Percentiles rank a stretch among this genome's conserved stretches.
phyloP scores from a whole-genome alignment of 2,888 invertebrate species.

The Cheilosia urbana region DNA sequence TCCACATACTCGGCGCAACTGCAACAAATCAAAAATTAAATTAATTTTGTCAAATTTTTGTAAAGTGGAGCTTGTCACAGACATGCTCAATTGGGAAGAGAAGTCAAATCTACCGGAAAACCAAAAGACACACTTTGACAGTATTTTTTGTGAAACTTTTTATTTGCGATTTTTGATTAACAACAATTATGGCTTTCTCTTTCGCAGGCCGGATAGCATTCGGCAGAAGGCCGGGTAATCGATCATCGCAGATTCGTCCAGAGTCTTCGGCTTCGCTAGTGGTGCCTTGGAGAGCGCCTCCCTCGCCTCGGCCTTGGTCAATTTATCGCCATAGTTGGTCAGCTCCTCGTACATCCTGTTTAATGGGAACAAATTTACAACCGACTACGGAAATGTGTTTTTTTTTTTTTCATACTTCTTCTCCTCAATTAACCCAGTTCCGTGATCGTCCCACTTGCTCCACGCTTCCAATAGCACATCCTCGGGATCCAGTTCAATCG shows the following conservation, averaged over 20 bases:
- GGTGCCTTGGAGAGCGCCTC: constrained; percentile 88
- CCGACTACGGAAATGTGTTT: constrained; percentile 19
- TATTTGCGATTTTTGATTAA: constrained; percentile 8
- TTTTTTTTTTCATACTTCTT: constrained; percentile 85
- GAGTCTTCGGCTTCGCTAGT: constrained; percentile 84
- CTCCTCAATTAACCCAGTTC: constrained; percentile 87
- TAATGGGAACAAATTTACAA: constrained; percentile 28
- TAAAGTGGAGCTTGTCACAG: constrained; percentile 39
- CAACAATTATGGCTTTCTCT: constrained; percentile 79
- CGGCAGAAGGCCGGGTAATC: constrained; percentile 87
- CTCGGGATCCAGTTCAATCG: constrained; percentile 87
- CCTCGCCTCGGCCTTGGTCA: constrained; percentile 87
- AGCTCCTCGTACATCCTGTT: constrained; percentile 87
- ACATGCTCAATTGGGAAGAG: neutral
- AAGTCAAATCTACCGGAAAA: constrained; percentile 6
- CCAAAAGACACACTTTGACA: neutral
- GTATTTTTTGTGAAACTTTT: constrained; percentile 24
- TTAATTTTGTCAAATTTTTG: constrained; percentile 52
- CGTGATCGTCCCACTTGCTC: constrained; percentile 87
- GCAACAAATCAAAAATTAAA: constrained; percentile 71
- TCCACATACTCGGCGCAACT: constrained; percentile 83
- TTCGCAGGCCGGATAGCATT: constrained; percentile 86
- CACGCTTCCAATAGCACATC: constrained; percentile 87
- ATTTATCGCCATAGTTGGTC: constrained; percentile 87
- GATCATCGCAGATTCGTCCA: constrained; percentile 85